Conservation (phyloP, 2,888 invertebrate genomes). For the Polydrusus cervinus region DNA sequence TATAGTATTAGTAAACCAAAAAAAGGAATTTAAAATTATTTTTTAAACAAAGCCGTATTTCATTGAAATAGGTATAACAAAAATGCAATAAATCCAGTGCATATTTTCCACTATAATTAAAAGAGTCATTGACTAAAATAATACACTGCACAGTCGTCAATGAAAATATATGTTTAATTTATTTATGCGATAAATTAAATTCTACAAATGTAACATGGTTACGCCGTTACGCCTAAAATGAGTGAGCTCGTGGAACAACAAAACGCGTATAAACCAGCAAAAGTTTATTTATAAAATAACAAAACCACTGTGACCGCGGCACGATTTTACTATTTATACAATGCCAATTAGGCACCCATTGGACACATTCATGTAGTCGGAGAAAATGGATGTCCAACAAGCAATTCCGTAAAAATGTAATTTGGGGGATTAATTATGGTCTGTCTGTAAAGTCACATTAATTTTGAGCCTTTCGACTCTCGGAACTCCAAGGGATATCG, state of each 20-base stretch:
- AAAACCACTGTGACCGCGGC: slow-evolving; percentile 58
- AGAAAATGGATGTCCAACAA: slow-evolving; percentile 40
- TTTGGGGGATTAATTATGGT: background rate
- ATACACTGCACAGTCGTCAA: slow-evolving; percentile 50
- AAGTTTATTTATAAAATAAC: slow-evolving; percentile 63
- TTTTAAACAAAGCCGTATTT: background rate
- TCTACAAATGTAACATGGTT: slow-evolving; percentile 43
- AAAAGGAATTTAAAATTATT: background rate
- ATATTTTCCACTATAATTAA: slow-evolving; percentile 18
- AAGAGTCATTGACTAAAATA: slow-evolving; percentile 51
- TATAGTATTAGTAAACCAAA: background rate
- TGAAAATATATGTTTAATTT: slow-evolving; percentile 53
- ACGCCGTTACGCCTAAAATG: slow-evolving; percentile 46
- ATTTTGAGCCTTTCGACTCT: too few species aligned
- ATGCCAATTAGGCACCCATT: slow-evolving; percentile 64
- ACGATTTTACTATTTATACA: slow-evolving; percentile 64
- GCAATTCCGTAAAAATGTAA: slow-evolving; percentile 20
- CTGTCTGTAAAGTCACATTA: too few species aligned
- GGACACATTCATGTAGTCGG: slow-evolving; percentile 60
- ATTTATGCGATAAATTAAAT: slow-evolving; percentile 57
- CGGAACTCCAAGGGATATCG: too few species aligned
- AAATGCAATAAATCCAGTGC: slow-evolving; percentile 6
- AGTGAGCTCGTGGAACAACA: slow-evolving; percentile 46
- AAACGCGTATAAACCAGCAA: slow-evolving; percentile 50
- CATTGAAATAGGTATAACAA: background rate